Evolutionary conservation across 2,888 invertebrate genomes (phyloP).

Genomic region (Electrophaes corylata): DNA sequence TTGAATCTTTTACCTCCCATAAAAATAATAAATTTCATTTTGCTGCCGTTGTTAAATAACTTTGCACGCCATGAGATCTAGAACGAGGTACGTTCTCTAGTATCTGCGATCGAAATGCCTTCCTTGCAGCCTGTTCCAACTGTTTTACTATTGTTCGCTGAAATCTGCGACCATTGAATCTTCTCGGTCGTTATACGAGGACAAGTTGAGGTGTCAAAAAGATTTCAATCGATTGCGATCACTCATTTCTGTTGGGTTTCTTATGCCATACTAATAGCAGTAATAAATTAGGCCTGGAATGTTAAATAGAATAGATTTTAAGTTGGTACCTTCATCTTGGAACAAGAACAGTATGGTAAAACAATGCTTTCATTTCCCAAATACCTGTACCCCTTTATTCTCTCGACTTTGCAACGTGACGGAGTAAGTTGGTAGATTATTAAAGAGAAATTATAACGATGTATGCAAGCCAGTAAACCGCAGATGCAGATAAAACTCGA

Average conservation of each 20-base stretch:
- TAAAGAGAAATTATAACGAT: conserved; percentile 54
- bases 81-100: conserved; percentile 1
- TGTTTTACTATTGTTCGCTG: conserved; percentile 27
- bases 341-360: background rate
- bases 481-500: conserved; percentile 56
- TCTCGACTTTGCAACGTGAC: conserved; percentile 31
- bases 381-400: conserved; percentile 20
- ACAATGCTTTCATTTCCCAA: background rate
- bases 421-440: conserved; percentile 40
- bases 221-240: background rate
- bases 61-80: conserved; percentile 60
- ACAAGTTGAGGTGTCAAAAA: background rate
- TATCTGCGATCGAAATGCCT: conserved; percentile 30
- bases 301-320: background rate
- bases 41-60: conserved; percentile 49
- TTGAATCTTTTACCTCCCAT: conserved; percentile 76
- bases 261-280: background rate
- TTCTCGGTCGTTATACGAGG: background rate
- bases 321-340: too few species aligned
- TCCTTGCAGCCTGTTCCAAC: conserved; percentile 27
- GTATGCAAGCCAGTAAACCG: conserved; percentile 47
- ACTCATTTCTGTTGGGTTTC: background rate
- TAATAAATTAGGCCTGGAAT: background rate
- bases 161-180: conserved; percentile 19
- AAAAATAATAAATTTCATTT: background rate